These are phyloP conservation scores for Dolichomitus sp. DNA, from an alignment of 2,888 invertebrate genomes.

Conservation along the genomic window DNA sequence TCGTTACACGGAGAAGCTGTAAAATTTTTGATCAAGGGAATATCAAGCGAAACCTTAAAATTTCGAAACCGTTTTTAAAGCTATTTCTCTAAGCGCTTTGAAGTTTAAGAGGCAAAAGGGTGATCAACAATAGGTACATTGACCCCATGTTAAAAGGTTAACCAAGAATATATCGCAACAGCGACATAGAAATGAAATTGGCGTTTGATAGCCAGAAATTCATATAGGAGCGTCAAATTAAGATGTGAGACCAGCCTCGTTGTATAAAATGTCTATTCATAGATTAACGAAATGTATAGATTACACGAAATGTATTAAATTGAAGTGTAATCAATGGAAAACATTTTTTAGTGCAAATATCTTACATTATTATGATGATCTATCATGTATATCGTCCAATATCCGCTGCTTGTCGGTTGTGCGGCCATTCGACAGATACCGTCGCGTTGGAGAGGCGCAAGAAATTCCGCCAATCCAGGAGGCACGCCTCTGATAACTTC, in stretches of 20 bases:
- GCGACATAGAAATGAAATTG: not conserved
- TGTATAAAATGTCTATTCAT: not conserved
- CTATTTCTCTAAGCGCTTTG: too few relatives aligned
- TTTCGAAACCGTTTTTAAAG: too few relatives aligned
- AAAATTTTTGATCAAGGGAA: too few relatives aligned
- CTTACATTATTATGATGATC: constrained; percentile 88
- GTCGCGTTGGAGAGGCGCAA: constrained; percentile 93
- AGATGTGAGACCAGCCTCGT: not conserved
- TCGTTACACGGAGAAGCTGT: too few relatives aligned
- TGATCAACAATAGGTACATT: too few relatives aligned
- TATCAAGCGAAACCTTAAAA: too few relatives aligned
- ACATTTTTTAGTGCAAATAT: not conserved
- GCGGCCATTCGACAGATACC: constrained; percentile 96
- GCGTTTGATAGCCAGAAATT: not conserved
- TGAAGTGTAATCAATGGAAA: not conserved
- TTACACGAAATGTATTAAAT: not conserved
- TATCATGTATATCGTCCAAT: constrained; percentile 98
- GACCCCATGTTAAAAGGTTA: too few relatives aligned
- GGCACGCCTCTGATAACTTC: constrained; percentile 98
- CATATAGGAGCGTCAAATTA: not conserved
- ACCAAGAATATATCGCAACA: not conserved
- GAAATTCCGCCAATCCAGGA: constrained; percentile 95
- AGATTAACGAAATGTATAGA: too few relatives aligned
- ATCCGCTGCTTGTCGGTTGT: constrained; percentile 96
- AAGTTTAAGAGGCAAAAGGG: too few relatives aligned